These are phyloP conservation scores for Actinemys pallida DNA, from an alignment of 2,113 vertebrate species.

Conservation along the genomic window DNA sequence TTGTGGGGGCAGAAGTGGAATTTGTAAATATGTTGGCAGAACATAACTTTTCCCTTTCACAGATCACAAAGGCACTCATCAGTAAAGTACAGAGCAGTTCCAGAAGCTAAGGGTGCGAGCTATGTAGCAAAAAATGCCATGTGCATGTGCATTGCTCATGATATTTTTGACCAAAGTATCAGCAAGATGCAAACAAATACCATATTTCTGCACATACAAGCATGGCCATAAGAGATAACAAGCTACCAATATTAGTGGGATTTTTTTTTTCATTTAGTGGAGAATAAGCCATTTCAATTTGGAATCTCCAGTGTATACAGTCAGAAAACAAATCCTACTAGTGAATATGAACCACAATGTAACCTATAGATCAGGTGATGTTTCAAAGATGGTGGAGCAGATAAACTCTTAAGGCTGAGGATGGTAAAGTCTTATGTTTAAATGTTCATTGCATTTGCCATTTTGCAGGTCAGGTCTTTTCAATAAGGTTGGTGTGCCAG, in stretches of 20 bases:
- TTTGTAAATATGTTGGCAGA: conserved; percentile 46
- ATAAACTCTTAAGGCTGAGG: not conserved
- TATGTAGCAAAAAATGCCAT: conserved; percentile 63
- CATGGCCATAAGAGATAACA: conserved; percentile 7
- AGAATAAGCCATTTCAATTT: not conserved
- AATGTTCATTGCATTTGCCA: not conserved
- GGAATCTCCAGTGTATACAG: not conserved
- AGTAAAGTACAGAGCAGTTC: conserved; percentile 57
- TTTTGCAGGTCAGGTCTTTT: not conserved
- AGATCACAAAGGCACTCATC: conserved; percentile 37
- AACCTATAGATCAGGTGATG: not conserved
- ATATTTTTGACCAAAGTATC: conserved; percentile 47
- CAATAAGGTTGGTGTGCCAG: not conserved
- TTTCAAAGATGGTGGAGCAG: not conserved
- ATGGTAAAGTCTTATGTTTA: conserved; percentile 3
- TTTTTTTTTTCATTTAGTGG: not conserved
- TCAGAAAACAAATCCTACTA: not conserved
- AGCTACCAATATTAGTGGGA: not conserved
- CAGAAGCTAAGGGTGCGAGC: conserved; percentile 54
- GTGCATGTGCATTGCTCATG: conserved; percentile 49
- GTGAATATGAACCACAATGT: not conserved
- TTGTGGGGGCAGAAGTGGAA: conserved; percentile 17
- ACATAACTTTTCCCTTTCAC: conserved; percentile 31
- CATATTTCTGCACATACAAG: conserved; percentile 3
- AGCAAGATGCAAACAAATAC: conserved; percentile 46